phyloP scores from a whole-genome alignment of 2,888 invertebrate genomes.

The Bhutanitis thaidina region DNA sequence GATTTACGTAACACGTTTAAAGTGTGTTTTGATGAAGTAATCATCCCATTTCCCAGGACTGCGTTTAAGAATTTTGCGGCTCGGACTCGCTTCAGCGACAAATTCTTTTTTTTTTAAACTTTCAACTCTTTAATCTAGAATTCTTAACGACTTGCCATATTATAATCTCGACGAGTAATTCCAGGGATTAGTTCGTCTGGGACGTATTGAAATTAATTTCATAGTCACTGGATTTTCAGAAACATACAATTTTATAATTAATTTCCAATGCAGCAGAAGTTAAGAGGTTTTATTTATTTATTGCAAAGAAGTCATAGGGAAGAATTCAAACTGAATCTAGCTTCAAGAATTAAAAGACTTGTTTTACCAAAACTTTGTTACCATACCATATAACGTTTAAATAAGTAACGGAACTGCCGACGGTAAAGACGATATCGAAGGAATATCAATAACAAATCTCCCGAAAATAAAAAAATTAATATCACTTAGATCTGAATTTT shows the following conservation, averaged over 20 bases:
- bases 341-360: too few species aligned
- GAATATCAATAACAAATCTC: too few species aligned
- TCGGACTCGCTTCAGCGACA: constrained; percentile 52
- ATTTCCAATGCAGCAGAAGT: not conserved
- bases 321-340: too few species aligned
- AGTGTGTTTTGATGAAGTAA: constrained; percentile 81
- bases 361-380: too few species aligned
- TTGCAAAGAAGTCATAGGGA: too few species aligned
- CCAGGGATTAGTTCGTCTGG: constrained; percentile 36
- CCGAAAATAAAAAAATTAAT: too few species aligned
- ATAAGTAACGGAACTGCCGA: too few species aligned
- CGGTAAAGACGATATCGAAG: too few species aligned
- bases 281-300: not conserved
- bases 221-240: not conserved
- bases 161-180: constrained; percentile 60
- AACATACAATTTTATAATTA: constrained; percentile 1
- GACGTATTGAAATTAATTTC: constrained; percentile 45
- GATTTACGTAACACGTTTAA: constrained; percentile 81
- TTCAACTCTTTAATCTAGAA: constrained; percentile 71
- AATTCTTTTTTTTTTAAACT: constrained; percentile 48
- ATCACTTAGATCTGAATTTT: too few species aligned
- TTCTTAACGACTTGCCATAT: constrained; percentile 66
- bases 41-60: constrained; percentile 78
- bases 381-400: too few species aligned
- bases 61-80: constrained; percentile 77